Evolutionary conservation across 2,797 vertebrate species (phyloP), one percentile per base, ranked within the genome.

Genomic region (Coendou prehensilis): DNA sequence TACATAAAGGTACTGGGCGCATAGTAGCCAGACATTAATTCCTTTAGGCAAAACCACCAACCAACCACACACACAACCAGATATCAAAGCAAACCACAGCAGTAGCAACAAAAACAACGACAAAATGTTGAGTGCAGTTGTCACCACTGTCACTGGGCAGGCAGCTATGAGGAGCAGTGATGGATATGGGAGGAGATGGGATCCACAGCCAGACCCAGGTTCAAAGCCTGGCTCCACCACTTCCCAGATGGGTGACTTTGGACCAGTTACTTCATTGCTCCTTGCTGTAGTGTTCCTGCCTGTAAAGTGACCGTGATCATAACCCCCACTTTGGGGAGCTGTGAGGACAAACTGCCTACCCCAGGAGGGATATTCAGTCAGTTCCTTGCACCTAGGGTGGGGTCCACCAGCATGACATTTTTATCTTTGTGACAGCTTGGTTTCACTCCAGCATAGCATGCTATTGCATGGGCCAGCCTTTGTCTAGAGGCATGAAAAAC

Each of bases 401-500:
- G 17, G 56, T 69, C 59, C 26, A 13, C 47, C 81, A 17, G 4
- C 4, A 33, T 63, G 45, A 45, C 87, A 69, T 63, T 90, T 89
- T 94, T 67, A n/a, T 80, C 78, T 87, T 45, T 30, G 9, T 52
- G 63, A 63, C 45, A 45, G n/a, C 41, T 75, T 93, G 88, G 84
- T 80, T 67, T 23, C 20, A 2, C 8, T 75, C 81, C 93, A 93
- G 45, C 9, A 0, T 0, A 33, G 52, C 9, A 41, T 22, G 7
- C 57, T 81, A 56, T 69, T 94, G 82, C 6, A 0, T 18, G 54
- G 81, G 22, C 81, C 28, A 33, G 87, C 61, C 61, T 82, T 94
- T 88, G 73, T 76, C 75, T 23, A 30, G 3, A 61, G 88, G 71
- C 87, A 63, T 52, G 82, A 69, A 91, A 89, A 91, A 69, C 64